A percentile compares a stretch with the other conserved stretches of the same genome.
phyloP scores from a whole-genome alignment of 2,797 vertebrate species.

The Poecilia picta region DNA sequence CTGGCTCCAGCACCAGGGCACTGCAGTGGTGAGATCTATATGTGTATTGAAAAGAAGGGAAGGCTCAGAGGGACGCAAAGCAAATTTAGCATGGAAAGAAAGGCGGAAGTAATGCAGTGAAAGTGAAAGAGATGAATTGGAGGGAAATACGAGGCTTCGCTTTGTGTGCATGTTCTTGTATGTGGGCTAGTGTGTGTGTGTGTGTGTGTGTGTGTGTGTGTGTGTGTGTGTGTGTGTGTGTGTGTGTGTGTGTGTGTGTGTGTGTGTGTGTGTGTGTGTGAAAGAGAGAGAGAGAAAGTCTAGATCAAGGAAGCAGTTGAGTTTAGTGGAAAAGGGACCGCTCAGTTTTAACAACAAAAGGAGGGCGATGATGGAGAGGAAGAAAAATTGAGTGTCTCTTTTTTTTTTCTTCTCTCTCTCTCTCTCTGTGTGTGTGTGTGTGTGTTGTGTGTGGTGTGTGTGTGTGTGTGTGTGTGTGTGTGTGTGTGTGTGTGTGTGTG shows the following conservation, averaged over 20 bases:
- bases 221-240: not conserved
- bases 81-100: slow-evolving; percentile 21
- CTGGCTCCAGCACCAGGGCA: slow-evolving; percentile 45
- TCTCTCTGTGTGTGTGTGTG: too few species aligned
- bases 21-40: slow-evolving; percentile 45
- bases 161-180: not conserved
- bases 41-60: slow-evolving; percentile 2
- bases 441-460: not conserved
- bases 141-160: slow-evolving; percentile 19
- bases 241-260: not conserved
- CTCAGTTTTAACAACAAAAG: slow-evolving; percentile 9
- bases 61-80: slow-evolving; percentile 21
- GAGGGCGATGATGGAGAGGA: not conserved
- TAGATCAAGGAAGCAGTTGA: not conserved
- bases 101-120: slow-evolving; percentile 24
- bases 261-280: not conserved
- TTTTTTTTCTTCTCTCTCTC: too few species aligned
- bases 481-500: not conserved
- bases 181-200: not conserved
- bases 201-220: not conserved
- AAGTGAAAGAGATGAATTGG: slow-evolving; percentile 22
- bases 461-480: not conserved
- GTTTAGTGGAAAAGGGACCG: not conserved
- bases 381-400: not conserved
- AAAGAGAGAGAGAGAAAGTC: not conserved